These are phyloP conservation scores for Drosophila parabipectinata DNA, from an alignment of 1,140 invertebrate genomes.

Conservation along the genomic window DNA sequence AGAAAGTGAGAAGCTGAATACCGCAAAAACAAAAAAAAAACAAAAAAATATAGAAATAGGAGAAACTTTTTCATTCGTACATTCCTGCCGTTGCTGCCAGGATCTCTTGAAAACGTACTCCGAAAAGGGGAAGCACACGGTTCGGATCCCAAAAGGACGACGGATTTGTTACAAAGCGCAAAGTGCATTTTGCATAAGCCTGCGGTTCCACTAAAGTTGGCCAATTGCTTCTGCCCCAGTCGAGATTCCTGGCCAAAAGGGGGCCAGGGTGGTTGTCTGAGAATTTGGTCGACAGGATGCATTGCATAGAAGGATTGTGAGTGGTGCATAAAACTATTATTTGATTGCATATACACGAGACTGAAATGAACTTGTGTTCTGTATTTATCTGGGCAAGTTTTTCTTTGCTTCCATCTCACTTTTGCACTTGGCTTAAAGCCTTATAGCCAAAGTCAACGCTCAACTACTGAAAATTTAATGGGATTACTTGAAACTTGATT, in stretches of 20 bases:
- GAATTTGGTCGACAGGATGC: constrained; percentile 37
- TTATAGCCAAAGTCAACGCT: constrained; percentile 10
- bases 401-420: not conserved
- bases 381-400: constrained; percentile 25
- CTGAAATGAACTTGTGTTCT: constrained; percentile 17
- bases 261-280: constrained; percentile 1
- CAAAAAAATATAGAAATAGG: constrained; percentile 20
- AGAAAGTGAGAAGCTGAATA: constrained; percentile 26
- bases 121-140: constrained; percentile 14
- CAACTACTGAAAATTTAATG: constrained; percentile 37
- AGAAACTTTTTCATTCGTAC: constrained; percentile 63
- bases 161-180: constrained; percentile 58
- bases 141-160: constrained; percentile 2
- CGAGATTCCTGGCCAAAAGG: constrained; percentile 16
- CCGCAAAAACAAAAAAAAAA: constrained; percentile 14
- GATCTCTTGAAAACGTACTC: constrained; percentile 1
- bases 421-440: not conserved
- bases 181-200: constrained; percentile 79
- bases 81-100: constrained; percentile 22
- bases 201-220: constrained; percentile 46
- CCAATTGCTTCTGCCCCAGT: constrained; percentile 20
- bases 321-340: constrained; percentile 51
- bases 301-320: constrained; percentile 32
- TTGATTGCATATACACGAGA: constrained; percentile 41
- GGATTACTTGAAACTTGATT: constrained; percentile 40